Evolutionary conservation across 2,797 vertebrate species (phyloP), one percentile per base, ranked within the genome.

Genomic region (Micromesistius poutassou): DNA sequence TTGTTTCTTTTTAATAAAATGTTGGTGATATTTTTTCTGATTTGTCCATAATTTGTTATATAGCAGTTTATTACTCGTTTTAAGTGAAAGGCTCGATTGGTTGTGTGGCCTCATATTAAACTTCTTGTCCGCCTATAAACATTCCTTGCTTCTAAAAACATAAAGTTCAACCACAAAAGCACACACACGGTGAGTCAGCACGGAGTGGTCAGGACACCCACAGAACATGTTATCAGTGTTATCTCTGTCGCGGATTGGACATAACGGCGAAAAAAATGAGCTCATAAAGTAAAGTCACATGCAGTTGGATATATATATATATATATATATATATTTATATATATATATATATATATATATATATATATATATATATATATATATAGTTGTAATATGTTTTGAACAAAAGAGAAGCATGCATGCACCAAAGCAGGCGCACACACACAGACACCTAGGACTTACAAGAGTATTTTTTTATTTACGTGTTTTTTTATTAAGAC

Each of bases 181-280:
- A 68, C 62, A 28, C 62, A 68, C 62, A 68, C n/a, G 55, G 62
- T 68, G 62, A 68, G n/a, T 68, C 62, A 68, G 55, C 55, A 62
- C 6, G n/a, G 62, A 62, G 4, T 10, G 55, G 55, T 62, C 62
- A 30, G 28, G 25, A 62, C 9, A 68, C 62, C 62, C 28, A 25
- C 25, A 28, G 25, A 62, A 62, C 62, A 68, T 28, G 62, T 68
- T 30, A 68, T 68, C 55, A n/a, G 1, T 62, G 46, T 22, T 62
- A 62, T 62, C 55, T 19, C 55, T 62, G 62, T 28, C n/a, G 25
- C 9, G 2, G 62, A 68, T 68, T 68, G 62, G 25, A 68, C 25
- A 28, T 13, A 28, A 28, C 25, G 12, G 62, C 25, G 12, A 8
- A 12, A 68, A 28, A 68, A 68, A 68, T 28, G 62, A 28, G n/a